These are phyloP conservation scores for Rhyacophila brunnea DNA, from an alignment of 1,140 invertebrate species.

Conservation along the genomic window DNA sequence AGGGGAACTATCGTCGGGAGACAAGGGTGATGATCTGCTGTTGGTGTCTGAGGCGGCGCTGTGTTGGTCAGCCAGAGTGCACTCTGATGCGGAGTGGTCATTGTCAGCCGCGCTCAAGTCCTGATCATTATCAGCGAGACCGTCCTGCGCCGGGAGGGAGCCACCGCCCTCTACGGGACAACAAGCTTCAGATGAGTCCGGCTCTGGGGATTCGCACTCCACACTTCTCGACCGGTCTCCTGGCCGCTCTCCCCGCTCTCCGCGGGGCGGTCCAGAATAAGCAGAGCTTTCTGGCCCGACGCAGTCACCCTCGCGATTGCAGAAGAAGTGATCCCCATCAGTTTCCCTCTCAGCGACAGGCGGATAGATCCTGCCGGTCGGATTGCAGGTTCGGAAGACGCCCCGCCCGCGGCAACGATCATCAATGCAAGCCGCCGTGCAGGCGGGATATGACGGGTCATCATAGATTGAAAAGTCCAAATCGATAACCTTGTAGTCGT, in stretches of 20 bases:
- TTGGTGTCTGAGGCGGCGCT: background rate
- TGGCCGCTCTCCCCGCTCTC: slow-evolving; percentile 10
- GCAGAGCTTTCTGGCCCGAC: too few species aligned
- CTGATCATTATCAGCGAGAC: slow-evolving; percentile 27
- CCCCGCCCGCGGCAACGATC: slow-evolving; percentile 21
- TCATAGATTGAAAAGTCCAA: slow-evolving; percentile 45
- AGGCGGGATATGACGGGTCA: slow-evolving; percentile 39
- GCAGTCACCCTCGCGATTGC: background rate
- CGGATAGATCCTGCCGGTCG: slow-evolving; percentile 18
- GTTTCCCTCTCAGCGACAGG: slow-evolving; percentile 1
- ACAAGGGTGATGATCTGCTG: background rate
- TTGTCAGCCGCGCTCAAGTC: slow-evolving; percentile 27
- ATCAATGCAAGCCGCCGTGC: slow-evolving; percentile 27
- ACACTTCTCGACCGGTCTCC: slow-evolving; percentile 7
- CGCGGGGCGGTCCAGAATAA: slow-evolving; percentile 1
- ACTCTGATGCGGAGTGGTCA: slow-evolving; percentile 26
- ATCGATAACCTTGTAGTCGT: slow-evolving; percentile 59
- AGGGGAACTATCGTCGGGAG: too few species aligned
- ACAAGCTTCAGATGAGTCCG: slow-evolving; percentile 10
- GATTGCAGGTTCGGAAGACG: slow-evolving; percentile 21
- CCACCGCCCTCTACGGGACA: background rate
- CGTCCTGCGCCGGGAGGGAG: slow-evolving; percentile 18
- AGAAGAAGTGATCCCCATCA: background rate
- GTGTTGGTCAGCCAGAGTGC: slow-evolving; percentile 1
- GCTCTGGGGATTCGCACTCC: slow-evolving; percentile 29